Evolutionary conservation across 2,113 vertebrate genomes (phyloP).

Genomic region (Meles meles): DNA sequence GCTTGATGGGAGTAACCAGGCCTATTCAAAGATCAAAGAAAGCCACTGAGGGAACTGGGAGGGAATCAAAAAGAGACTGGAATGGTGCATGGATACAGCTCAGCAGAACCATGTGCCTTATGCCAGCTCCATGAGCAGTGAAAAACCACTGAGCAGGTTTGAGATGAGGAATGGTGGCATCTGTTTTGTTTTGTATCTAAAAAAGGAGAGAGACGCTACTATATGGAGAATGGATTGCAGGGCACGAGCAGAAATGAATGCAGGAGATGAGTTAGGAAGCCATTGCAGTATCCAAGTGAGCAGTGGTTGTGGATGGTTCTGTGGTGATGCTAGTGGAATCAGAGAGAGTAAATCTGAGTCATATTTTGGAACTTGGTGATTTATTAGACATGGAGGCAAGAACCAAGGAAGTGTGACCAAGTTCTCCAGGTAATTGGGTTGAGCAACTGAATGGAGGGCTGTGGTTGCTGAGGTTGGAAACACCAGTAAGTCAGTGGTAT

Average conservation of each 20-base stretch:
- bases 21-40: neutral
- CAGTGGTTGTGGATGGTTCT: neutral
- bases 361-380: neutral
- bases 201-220: neutral
- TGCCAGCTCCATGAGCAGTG: no score
- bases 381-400: neutral
- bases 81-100: neutral
- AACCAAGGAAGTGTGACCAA: neutral
- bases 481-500: neutral
- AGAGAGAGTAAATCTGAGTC: neutral
- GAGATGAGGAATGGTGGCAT: neutral
- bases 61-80: neutral
- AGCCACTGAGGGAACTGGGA: neutral
- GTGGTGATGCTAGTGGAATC: neutral
- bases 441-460: neutral
- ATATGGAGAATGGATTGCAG: neutral
- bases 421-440: neutral
- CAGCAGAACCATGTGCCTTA: neutral
- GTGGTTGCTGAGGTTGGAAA: neutral
- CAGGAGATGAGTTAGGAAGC: neutral
- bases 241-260: neutral
- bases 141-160: neutral
- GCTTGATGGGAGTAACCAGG: neutral
- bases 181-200: neutral
- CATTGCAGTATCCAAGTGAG: neutral